Conservation (phyloP, 2,797 vertebrate genomes). For the Phoeniculus purpureus region DNA sequence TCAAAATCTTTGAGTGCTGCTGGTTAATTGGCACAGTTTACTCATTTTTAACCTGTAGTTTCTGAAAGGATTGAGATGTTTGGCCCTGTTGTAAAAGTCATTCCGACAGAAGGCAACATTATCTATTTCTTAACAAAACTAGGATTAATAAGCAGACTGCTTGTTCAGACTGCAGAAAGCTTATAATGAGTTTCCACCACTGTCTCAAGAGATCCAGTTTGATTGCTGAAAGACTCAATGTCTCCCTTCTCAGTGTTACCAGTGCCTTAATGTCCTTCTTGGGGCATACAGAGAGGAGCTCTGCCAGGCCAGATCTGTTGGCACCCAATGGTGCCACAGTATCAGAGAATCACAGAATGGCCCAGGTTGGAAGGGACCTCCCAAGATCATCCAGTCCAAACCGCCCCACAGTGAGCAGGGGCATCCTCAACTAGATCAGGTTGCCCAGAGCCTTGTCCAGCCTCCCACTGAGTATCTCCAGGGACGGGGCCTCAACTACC, state of each 20-base stretch:
- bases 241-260: neutral
- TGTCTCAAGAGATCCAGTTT: neutral
- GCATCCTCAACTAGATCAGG: too few species aligned
- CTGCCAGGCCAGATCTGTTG: too few species aligned
- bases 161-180: neutral
- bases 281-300: neutral
- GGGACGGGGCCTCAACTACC: too few species aligned
- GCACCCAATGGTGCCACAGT: too few species aligned
- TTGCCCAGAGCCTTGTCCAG: too few species aligned
- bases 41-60: neutral
- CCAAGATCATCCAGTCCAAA: too few species aligned
- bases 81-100: neutral
- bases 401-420: too few species aligned
- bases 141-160: neutral
- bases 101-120: neutral
- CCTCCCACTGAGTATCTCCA: too few species aligned
- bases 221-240: neutral
- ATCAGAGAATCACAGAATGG: too few species aligned
- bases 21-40: neutral
- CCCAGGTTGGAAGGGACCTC: too few species aligned
- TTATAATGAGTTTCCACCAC: neutral
- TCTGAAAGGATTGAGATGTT: neutral
- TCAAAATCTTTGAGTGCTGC: neutral
- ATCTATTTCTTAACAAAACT: neutral
- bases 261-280: accelerated